These are phyloP conservation scores for Muscicapa comitata DNA, from an alignment of 2,797 vertebrate species.

Conservation along the genomic window DNA sequence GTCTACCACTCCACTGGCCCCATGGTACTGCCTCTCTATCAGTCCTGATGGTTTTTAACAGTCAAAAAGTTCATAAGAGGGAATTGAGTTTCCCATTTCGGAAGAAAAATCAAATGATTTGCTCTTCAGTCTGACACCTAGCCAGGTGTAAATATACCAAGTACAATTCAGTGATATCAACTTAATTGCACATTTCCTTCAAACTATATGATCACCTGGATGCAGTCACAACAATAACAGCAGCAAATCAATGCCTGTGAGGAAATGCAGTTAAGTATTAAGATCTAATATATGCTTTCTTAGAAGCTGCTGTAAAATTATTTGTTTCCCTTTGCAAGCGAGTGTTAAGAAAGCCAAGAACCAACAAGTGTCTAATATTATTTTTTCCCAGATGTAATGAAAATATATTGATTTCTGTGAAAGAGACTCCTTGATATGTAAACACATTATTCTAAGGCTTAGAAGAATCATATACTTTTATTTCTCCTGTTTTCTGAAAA, in stretches of 20 bases:
- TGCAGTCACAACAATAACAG: conserved; percentile 38
- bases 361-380: conserved; percentile 52
- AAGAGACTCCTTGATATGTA: conserved; percentile 42
- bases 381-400: conserved; percentile 49
- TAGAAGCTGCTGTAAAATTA: conserved; percentile 60
- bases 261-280: conserved; percentile 68
- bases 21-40: background rate
- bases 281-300: conserved; percentile 53
- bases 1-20: background rate
- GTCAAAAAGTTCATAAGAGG: background rate
- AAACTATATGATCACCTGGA: conserved; percentile 61
- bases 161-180: conserved; percentile 35
- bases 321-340: conserved; percentile 52
- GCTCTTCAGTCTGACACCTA: background rate
- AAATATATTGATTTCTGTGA: conserved; percentile 63
- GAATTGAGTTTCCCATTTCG: conserved; percentile 20
- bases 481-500: conserved; percentile 22
- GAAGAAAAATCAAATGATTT: conserved; percentile 46
- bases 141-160: conserved; percentile 32
- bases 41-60: background rate
- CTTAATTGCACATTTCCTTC: conserved; percentile 60
- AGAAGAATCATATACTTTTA: conserved; percentile 13
- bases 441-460: conserved; percentile 26
- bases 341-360: conserved; percentile 44
- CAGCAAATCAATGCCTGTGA: conserved; percentile 54